Evolutionary conservation across 2,888 invertebrate species (phyloP).

Genomic region (Erebia aethiops): DNA sequence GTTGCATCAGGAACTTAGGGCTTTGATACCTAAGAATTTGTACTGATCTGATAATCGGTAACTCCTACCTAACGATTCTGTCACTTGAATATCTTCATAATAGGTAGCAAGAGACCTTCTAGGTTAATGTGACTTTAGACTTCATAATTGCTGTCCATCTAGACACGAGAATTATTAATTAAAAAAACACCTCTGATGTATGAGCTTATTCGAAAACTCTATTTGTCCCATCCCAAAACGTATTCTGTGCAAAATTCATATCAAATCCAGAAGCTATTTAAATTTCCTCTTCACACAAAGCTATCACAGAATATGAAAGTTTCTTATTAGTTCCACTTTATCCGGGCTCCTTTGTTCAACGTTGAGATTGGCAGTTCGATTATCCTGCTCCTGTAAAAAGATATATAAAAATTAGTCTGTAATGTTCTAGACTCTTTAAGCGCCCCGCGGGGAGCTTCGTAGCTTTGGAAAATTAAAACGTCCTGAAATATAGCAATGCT

Average conservation of each 20-base stretch:
- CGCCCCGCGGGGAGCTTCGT: constrained; percentile 64
- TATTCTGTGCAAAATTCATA: not conserved
- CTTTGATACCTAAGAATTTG: no score
- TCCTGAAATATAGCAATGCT: constrained; percentile 65
- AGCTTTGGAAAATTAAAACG: constrained; percentile 66
- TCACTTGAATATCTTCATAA: no score
- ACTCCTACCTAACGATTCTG: no score
- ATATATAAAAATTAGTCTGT: constrained; percentile 75
- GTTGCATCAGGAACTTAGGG: no score
- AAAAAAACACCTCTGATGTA: no score
- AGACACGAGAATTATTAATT: not conserved
- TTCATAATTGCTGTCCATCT: no score
- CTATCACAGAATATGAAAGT: constrained; percentile 50
- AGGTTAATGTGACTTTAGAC: no score
- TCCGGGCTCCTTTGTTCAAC: constrained; percentile 62
- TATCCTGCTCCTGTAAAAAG: constrained; percentile 73
- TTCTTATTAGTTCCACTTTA: constrained; percentile 58
- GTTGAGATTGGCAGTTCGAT: constrained; percentile 80
- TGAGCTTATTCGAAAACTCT: not conserved
- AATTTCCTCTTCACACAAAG: constrained; percentile 25
- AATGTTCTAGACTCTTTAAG: constrained; percentile 76
- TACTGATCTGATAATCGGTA: no score
- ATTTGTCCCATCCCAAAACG: not conserved
- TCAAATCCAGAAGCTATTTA: constrained; percentile 24
- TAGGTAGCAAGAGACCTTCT: no score